Conservation (phyloP, 2,797 vertebrate genomes). For the Tiaroga cobitis region DNA sequence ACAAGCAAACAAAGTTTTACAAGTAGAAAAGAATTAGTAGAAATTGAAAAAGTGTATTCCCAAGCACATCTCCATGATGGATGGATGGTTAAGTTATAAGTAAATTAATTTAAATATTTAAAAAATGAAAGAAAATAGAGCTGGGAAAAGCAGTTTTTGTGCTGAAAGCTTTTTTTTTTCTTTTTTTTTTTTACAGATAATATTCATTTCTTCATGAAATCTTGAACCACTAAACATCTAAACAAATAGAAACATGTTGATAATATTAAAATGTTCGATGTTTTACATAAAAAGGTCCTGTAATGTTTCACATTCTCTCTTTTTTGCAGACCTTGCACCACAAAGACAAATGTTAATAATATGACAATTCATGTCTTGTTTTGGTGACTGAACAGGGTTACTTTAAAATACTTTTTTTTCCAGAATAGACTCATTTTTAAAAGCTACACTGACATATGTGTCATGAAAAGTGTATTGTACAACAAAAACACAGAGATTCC, state of each 20-base stretch:
- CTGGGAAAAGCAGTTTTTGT: slow-evolving; percentile 31
- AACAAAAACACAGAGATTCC: slow-evolving; percentile 69
- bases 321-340: slow-evolving; percentile 42
- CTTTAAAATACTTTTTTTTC: slow-evolving; percentile 56
- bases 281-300: slow-evolving; percentile 55
- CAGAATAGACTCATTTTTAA: slow-evolving; percentile 73
- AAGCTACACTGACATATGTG: slow-evolving; percentile 70
- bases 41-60: slow-evolving; percentile 73
- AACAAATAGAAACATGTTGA: slow-evolving; percentile 48
- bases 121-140: slow-evolving; percentile 29
- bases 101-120: slow-evolving; percentile 55
- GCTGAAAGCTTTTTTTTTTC: slow-evolving; percentile 15
- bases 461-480: slow-evolving; percentile 74
- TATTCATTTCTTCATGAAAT: slow-evolving; percentile 4
- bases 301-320: slow-evolving; percentile 55
- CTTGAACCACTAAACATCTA: slow-evolving; percentile 42
- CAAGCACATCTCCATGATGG: slow-evolving; percentile 65
- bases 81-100: slow-evolving; percentile 43
- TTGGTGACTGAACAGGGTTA: slow-evolving; percentile 50
- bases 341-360: slow-evolving; percentile 53
- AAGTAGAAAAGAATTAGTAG: slow-evolving; percentile 79
- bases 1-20: slow-evolving; percentile 74
- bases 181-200: slow-evolving; percentile 28
- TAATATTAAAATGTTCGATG: slow-evolving; percentile 60
- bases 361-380: slow-evolving; percentile 1